Evolutionary conservation across 35 echinoderm and acorn worm genomes (phyloP).

Genomic region (Acanthaster planci): DNA sequence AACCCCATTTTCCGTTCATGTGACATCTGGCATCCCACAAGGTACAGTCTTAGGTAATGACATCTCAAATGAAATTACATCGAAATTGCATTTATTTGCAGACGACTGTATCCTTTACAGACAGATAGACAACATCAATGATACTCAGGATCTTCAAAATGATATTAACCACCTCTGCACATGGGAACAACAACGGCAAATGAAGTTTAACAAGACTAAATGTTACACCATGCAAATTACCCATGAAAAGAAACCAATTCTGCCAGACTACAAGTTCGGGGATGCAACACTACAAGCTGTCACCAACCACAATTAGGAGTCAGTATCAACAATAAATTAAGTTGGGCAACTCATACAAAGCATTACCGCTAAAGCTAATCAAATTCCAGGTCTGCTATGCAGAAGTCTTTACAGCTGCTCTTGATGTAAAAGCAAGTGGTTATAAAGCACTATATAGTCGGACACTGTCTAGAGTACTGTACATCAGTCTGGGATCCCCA

Average conservation of each 20-base stretch:
- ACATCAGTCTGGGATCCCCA: constrained; percentile 22
- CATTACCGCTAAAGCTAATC: not conserved
- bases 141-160: not conserved
- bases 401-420: not conserved
- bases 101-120: too few relatives aligned
- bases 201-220: constrained; percentile 5
- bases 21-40: constrained; percentile 50
- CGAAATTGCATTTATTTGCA: constrained; percentile 55
- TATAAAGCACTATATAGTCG: constrained; percentile 19
- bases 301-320: not conserved
- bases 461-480: constrained; percentile 5
- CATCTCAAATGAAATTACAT: constrained; percentile 35
- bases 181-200: constrained; percentile 4
- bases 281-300: not conserved
- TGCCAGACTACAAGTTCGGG: not conserved
- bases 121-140: constrained; percentile 27
- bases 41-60: constrained; percentile 64
- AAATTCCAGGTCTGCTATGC: not conserved
- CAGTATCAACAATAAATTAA: not conserved
- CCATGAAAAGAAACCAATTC: not conserved
- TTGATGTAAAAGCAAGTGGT: not conserved
- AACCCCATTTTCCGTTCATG: not conserved
- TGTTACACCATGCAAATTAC: constrained; percentile 42
- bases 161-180: not conserved
- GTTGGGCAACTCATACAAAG: not conserved